Base-by-base conservation (phyloP, 2,888 invertebrate species). In the Therioaphis trifolii region DNA sequence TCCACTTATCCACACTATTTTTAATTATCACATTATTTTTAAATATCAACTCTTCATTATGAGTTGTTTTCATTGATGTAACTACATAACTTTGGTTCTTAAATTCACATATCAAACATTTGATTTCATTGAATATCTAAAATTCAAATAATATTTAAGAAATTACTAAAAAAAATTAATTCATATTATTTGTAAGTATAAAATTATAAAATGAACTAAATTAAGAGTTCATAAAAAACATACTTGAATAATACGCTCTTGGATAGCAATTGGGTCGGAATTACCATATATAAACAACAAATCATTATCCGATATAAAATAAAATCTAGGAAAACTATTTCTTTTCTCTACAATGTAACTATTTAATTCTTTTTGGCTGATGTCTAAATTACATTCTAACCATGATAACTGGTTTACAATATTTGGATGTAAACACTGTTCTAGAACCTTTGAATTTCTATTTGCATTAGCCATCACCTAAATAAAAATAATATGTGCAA, bases 291-390 rank as follows among this genome's bases (percentile, higher is more conserved):
- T 95, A 3, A 95, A 94, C 7, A 97, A 90, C 86, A 97, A 89
- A 88, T 97, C 97, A 87, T 97, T 96, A 43, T 97, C 97, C 4
- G 97, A 97, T 87, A 97, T 95, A 89, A 97, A 97, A 90, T 95
- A 97, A 89, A 97, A 97, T 78, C 97, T 89, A 4, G 97, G 96
- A 89, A 97, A 97, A 85, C 95, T 92, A 85, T 95, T 92, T 72
- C 97, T 90, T 89, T 97, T 97, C 0, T 94, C 93, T 88, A 95
- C 95, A 86, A 97, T 90, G 88, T 97, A 97, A 88, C 96, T 95
- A 87, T 95, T 95, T 80, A 97, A 90, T 0, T 96, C 96, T 88
- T 96, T 97, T 89, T 97, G 96, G 88, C 97, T 97, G 88, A 92
- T 93, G 88, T 97, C 97, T 79, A 97, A 90, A 2, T 95, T 95